phyloP scores from a whole-genome alignment of 2,797 vertebrate species.

The Sardinella longiceps region DNA sequence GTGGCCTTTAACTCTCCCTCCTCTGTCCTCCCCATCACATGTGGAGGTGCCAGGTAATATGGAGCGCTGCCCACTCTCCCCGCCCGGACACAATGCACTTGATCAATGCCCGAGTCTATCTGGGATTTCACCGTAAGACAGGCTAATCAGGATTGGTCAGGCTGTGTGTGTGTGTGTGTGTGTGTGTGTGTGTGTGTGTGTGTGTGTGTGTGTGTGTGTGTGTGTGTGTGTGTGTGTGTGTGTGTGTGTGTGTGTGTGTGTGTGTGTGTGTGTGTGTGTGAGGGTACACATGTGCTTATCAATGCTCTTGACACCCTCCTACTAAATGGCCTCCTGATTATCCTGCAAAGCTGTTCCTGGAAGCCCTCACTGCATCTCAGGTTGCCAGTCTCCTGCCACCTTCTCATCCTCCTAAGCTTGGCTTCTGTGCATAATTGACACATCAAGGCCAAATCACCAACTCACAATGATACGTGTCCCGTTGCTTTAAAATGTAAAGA shows the following conservation, averaged over 20 bases:
- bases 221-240: not conserved
- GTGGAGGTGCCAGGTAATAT: not conserved
- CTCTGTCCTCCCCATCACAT: not conserved
- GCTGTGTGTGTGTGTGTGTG: not conserved
- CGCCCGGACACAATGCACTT: not conserved
- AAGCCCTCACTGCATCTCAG: not conserved
- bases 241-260: not conserved
- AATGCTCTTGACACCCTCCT: not conserved
- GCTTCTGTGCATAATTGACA: not conserved
- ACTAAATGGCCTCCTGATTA: not conserved
- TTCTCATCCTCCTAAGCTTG: not conserved
- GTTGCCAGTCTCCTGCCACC: not conserved
- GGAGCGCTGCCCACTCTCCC: not conserved
- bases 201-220: not conserved
- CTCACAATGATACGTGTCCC: not conserved
- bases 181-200: not conserved
- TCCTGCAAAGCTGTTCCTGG: not conserved
- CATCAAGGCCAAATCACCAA: not conserved
- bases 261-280: not conserved
- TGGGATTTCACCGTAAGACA: not conserved
- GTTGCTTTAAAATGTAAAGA: not conserved
- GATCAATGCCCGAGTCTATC: not conserved
- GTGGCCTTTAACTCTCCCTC: not conserved
- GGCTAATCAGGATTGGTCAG: not conserved
- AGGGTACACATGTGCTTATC: not conserved